Percentiles rank a stretch among this genome's conserved stretches.
Evolutionary conservation across 2,113 vertebrate genomes (phyloP).

Genomic region (Myiopsitta monachus): DNA sequence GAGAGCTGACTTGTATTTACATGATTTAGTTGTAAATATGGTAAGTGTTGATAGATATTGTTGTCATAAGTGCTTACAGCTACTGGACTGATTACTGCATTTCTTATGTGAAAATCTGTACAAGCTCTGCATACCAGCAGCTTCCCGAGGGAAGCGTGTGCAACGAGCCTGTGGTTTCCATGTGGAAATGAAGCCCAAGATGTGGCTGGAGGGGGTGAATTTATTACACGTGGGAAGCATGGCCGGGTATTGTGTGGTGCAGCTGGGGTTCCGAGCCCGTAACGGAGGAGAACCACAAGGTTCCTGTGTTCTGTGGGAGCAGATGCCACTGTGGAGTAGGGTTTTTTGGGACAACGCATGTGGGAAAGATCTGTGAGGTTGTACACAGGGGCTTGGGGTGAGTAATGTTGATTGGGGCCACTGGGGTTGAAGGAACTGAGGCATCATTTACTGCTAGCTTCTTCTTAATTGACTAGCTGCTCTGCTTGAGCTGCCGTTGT

Average conservation of each 20-base stretch:
- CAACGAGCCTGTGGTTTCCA: not conserved
- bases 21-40: slow-evolving; percentile 56
- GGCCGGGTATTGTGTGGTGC: not conserved
- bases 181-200: not conserved
- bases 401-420: not conserved
- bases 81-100: slow-evolving; percentile 11
- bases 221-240: not conserved
- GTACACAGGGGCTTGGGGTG: rapidly evolving
- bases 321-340: not conserved
- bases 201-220: not conserved
- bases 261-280: not conserved
- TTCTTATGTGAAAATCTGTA: slow-evolving; percentile 13
- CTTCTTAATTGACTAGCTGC: not conserved
- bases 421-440: not conserved
- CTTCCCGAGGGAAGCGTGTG: not conserved
- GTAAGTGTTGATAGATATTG: slow-evolving; percentile 49
- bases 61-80: slow-evolving; percentile 50
- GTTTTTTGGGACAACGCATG: rapidly evolving
- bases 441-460: not conserved
- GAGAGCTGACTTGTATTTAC: slow-evolving; percentile 39
- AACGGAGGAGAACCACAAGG: not conserved
- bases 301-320: not conserved
- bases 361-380: not conserved
- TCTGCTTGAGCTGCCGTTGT: not conserved
- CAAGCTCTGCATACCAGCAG: not conserved